phyloP scores from a whole-genome alignment of 2,113 vertebrate genomes.

The Ailuropoda melanoleuca region DNA sequence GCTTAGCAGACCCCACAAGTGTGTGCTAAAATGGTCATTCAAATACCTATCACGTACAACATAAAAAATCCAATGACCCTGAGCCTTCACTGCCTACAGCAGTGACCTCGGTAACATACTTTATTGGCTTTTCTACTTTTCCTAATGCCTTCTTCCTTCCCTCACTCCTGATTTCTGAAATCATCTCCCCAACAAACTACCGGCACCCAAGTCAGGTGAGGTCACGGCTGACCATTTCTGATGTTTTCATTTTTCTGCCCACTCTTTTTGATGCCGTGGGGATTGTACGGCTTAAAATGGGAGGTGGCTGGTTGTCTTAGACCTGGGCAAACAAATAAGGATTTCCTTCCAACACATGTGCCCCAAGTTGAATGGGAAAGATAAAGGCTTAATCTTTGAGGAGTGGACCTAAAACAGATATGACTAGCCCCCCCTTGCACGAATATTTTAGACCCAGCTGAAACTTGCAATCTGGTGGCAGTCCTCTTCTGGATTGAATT shows the following conservation, averaged over 20 bases:
- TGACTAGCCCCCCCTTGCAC: background rate
- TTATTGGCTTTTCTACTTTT: background rate
- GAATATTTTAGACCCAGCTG: slow-evolving; percentile 38
- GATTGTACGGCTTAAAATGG: background rate
- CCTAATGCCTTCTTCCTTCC: background rate
- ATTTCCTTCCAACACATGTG: background rate
- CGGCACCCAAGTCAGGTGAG: background rate
- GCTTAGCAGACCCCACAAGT: background rate
- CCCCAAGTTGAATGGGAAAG: background rate
- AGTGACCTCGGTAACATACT: background rate
- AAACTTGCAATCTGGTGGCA: slow-evolving; percentile 54
- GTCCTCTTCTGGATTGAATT: slow-evolving; percentile 54
- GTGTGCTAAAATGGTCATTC: background rate
- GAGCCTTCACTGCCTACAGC: background rate
- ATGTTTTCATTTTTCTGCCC: slow-evolving; percentile 19
- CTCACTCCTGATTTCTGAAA: background rate
- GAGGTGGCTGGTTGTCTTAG: background rate
- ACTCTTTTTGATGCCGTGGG: background rate
- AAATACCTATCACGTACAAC: background rate
- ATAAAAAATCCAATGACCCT: background rate
- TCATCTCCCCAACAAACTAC: slow-evolving; percentile 41
- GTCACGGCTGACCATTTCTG: slow-evolving; percentile 13
- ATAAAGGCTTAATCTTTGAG: slow-evolving; percentile 5
- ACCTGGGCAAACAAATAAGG: background rate
- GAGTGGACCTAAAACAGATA: background rate